phyloP scores from a whole-genome alignment of 2,797 vertebrate genomes.

The Masticophis lateralis region DNA sequence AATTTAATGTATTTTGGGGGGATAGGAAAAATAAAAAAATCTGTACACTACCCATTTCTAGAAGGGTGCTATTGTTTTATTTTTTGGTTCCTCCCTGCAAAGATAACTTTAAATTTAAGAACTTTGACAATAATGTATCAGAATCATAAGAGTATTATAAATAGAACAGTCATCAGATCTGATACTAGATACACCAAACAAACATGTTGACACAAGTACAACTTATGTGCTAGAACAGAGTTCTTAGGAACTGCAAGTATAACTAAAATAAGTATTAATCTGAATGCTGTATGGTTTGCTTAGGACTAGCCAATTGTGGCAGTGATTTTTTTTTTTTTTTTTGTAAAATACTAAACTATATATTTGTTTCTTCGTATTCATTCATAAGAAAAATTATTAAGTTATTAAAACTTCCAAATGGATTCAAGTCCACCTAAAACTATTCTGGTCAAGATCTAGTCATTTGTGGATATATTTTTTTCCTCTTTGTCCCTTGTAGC shows the following conservation, averaged over 20 bases:
- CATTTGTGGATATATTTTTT: not conserved
- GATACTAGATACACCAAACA: slow-evolving; percentile 35
- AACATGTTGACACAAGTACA: slow-evolving; percentile 52
- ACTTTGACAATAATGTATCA: slow-evolving; percentile 36
- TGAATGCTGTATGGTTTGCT: not conserved
- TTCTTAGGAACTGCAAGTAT: slow-evolving; percentile 18
- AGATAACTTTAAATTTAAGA: slow-evolving; percentile 34
- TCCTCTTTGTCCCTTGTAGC: not conserved
- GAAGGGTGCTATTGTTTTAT: slow-evolving; percentile 34
- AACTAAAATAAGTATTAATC: not conserved
- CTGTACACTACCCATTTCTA: not conserved
- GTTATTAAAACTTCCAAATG: not conserved
- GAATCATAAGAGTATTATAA: slow-evolving; percentile 45
- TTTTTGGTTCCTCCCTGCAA: not conserved
- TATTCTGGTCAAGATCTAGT: not conserved
- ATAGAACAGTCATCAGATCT: slow-evolving; percentile 47
- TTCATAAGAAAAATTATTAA: not conserved
- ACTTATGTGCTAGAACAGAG: slow-evolving; percentile 46
- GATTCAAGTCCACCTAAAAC: not conserved
- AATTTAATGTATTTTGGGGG: not conserved
- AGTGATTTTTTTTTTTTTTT: not conserved
- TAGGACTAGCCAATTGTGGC: not conserved
- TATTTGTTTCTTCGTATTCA: not conserved
- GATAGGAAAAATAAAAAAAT: slow-evolving; percentile 3
- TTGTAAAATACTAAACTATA: not conserved